phyloP scores from a whole-genome alignment of 1,140 invertebrate genomes.

The Achatina immaculata region DNA sequence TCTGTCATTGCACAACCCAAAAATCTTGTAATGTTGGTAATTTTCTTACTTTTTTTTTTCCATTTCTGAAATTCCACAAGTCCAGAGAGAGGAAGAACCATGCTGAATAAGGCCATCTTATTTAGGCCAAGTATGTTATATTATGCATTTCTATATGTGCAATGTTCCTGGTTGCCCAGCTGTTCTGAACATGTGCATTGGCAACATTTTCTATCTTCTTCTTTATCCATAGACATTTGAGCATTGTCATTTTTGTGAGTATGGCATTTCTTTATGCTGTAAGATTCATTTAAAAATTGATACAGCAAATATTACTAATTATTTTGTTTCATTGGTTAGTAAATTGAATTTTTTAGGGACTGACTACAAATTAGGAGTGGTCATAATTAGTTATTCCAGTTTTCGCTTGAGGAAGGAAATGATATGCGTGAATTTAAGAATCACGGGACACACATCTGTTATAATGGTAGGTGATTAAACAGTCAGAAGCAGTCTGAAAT shows the following conservation, averaged over 20 bases:
- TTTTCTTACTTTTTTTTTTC: constrained; percentile 23
- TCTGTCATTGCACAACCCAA: constrained; percentile 13
- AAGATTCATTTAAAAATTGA: not conserved
- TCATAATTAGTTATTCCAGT: not conserved
- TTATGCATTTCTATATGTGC: constrained; percentile 40
- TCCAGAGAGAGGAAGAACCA: constrained; percentile 9
- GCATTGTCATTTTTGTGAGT: constrained; percentile 24
- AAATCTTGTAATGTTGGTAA: not conserved
- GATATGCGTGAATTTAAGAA: too few relatives aligned
- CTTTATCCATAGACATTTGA: constrained; percentile 37
- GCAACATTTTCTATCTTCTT: constrained; percentile 33
- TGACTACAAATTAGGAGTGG: not conserved
- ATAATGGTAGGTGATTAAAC: not conserved
- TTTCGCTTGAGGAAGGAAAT: constrained; percentile 1
- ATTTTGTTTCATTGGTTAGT: not conserved
- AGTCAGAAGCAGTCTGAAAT: not conserved
- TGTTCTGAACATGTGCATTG: constrained; percentile 27
- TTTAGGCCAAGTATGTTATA: constrained; percentile 36
- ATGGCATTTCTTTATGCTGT: constrained; percentile 42
- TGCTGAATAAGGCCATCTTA: constrained; percentile 31
- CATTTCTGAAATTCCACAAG: constrained; percentile 19
- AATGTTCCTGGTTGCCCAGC: constrained; percentile 29
- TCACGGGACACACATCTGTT: not conserved
- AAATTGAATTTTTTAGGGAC: not conserved
- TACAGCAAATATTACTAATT: constrained; percentile 15